Conservation (phyloP, 2,113 vertebrate species). For the Hystrix brachyura region DNA sequence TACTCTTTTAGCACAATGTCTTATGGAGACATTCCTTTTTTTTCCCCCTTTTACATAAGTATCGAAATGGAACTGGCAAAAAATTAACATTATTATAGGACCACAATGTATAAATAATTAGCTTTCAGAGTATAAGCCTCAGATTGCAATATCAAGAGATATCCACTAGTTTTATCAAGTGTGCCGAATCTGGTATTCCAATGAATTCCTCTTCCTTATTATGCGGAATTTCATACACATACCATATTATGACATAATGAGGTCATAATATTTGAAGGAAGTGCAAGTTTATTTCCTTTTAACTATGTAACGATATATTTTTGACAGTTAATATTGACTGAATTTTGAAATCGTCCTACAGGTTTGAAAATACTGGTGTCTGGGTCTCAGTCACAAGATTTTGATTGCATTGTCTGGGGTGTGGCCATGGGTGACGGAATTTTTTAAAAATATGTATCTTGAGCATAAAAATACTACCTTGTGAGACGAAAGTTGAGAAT, state of each 20-base stretch:
- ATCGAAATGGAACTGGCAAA: slow-evolving; percentile 30
- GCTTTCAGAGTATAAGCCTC: neutral
- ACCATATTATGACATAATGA: neutral
- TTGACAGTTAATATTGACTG: neutral
- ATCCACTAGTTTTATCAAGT: neutral
- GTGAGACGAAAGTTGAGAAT: neutral
- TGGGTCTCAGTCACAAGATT: neutral
- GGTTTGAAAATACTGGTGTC: neutral
- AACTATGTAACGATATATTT: neutral
- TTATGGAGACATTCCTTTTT: neutral
- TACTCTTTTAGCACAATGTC: neutral
- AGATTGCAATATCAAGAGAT: neutral
- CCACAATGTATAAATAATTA: neutral
- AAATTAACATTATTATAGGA: slow-evolving; percentile 28
- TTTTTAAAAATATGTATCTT: neutral
- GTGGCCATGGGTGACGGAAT: neutral
- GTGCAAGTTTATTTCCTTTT: slow-evolving; percentile 42
- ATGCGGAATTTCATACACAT: neutral
- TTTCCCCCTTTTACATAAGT: neutral
- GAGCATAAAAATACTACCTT: neutral
- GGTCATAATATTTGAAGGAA: slow-evolving; percentile 25
- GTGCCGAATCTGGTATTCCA: neutral
- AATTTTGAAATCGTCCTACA: neutral
- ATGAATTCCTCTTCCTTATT: neutral
- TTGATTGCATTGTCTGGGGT: neutral